Base-by-base conservation (phyloP, 1,140 invertebrate species). In the Contarinia nasturtii region DNA sequence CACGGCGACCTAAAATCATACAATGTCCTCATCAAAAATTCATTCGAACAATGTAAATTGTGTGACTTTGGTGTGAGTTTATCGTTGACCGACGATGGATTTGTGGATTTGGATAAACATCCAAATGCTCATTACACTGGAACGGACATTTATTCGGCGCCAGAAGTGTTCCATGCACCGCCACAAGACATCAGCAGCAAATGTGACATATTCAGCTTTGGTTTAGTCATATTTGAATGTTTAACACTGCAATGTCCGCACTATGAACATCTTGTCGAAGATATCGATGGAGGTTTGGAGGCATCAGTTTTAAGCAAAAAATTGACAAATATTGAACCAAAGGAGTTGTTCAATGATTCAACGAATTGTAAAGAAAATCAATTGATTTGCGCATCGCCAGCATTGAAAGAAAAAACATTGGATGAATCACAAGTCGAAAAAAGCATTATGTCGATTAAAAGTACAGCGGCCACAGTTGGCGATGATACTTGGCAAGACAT, bases 1-100 rank as follows among this genome's bases (percentile, higher is more conserved):
- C 86, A 91, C 54, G 82, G 84, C 34, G 86, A 91, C 60, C 66
- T 90, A 14, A 91, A 90, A 64, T 87, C 84, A 48, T 79, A 74
- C 50, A 91, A 91, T 63, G 66, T 90, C 33, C 67, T 91, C 8
- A 62, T 83, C 10, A 77, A 81, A 56, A 76, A 74, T 19, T 72
- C 86, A 57, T 85, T 84, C 59, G 69, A 73, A 40, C 69, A 67
- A 1, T 79, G 81, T 43, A 89, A 90, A 60, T 61, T 89, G 2
- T 88, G 86, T 62, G 86, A 90, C 60, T 90, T 89, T 70, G 85
- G 86, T 17, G 82, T 86, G 12, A 76, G 78, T 27, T 50, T 87
- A 46, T 77, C 76, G 3, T 54, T 89, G 2, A 76, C 77, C 43
- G 63, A 77, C 48, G 67, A 78, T 55, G 73, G 82, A 5, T 65